A percentile compares a stretch with the other conserved stretches of the same genome.
Conservation (phyloP, 2,888 invertebrate genomes). For the Conistra vaccinii region DNA sequence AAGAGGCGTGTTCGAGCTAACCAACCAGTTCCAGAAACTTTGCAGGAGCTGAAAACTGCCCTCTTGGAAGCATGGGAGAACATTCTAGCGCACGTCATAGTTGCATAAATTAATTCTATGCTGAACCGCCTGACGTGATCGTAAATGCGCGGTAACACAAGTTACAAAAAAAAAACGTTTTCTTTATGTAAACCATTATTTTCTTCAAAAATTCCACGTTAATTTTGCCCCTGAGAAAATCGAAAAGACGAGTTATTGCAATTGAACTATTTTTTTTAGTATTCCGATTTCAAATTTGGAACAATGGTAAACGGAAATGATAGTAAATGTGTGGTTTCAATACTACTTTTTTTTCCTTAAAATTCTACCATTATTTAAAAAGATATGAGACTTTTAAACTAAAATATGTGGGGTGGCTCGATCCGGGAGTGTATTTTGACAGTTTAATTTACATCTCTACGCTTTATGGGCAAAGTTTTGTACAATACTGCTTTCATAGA, state of each 20-base stretch:
- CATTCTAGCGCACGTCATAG: too few relatives aligned
- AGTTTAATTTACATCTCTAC: background rate
- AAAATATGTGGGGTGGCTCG: background rate
- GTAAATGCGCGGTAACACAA: too few relatives aligned
- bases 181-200: background rate
- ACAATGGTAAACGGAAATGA: too few relatives aligned
- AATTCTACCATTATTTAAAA: background rate
- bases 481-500: background rate
- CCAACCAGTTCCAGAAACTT: too few relatives aligned
- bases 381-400: background rate
- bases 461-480: background rate
- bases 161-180: background rate
- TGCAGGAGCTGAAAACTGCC: too few relatives aligned
- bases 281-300: too few relatives aligned
- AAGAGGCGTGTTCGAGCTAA: too few relatives aligned
- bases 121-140: too few relatives aligned
- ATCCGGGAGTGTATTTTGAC: constrained; percentile 5
- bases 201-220: background rate
- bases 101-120: background rate
- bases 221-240: too few relatives aligned
- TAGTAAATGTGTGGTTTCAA: background rate
- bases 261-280: background rate
- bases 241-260: too few relatives aligned
- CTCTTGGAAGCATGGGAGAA: too few relatives aligned
- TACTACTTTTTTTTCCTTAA: background rate